phyloP scores from a whole-genome alignment of 2,113 vertebrate species.

The Eurypyga helias region DNA sequence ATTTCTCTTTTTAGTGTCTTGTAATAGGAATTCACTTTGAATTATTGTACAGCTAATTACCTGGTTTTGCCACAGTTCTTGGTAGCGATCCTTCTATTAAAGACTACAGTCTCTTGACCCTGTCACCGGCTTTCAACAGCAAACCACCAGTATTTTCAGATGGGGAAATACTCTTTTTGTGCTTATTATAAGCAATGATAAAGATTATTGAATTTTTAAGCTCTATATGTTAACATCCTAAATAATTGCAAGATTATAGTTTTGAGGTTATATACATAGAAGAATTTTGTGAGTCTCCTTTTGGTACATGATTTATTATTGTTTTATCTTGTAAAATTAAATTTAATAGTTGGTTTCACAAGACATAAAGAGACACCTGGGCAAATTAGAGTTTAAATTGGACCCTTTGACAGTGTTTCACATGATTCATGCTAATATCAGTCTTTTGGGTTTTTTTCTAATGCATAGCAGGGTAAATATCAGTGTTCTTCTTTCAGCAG shows the following conservation, averaged over 20 bases:
- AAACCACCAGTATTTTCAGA: background rate
- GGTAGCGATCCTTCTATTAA: background rate
- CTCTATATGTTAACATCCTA: background rate
- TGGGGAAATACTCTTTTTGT: background rate
- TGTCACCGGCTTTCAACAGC: background rate
- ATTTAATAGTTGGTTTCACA: constrained; percentile 28
- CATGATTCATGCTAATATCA: background rate
- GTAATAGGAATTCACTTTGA: background rate
- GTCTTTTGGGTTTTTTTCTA: background rate
- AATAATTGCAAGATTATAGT: background rate
- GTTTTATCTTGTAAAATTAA: background rate
- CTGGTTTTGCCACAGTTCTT: background rate
- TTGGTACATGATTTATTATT: background rate
- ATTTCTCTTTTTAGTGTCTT: background rate
- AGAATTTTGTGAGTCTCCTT: background rate
- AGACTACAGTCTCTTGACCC: background rate
- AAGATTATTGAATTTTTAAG: background rate
- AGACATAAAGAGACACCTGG: background rate
- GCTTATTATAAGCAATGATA: background rate
- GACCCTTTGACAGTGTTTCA: background rate
- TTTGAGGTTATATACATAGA: background rate
- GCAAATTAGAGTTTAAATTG: background rate
- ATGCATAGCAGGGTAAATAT: background rate
- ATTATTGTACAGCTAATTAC: background rate
- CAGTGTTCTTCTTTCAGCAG: background rate